Percentiles rank a stretch among this genome's conserved stretches.
Evolutionary conservation across 2,113 vertebrate species (phyloP).

Genomic region (Andinoacara biseriatus): DNA sequence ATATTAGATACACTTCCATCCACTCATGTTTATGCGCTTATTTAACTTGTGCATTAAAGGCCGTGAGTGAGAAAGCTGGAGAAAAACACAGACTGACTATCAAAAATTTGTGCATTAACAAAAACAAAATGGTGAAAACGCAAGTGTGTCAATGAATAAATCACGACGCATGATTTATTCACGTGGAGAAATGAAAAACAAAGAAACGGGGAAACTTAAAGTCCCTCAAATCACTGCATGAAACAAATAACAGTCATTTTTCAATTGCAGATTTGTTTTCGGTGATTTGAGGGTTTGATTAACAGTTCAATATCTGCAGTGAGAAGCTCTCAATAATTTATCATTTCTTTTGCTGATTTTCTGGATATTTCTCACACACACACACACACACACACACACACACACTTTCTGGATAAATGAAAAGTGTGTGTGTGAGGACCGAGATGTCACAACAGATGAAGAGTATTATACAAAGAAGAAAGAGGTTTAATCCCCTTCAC

Average conservation of each 20-base stretch:
- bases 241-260: neutral
- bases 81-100: neutral
- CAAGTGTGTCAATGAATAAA: neutral
- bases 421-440: neutral
- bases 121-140: neutral
- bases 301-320: neutral
- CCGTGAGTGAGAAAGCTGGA: neutral
- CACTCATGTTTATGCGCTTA: neutral
- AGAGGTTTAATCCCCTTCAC: conserved; percentile 69
- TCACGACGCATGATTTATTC: neutral
- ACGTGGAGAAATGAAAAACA: neutral
- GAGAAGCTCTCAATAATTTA: neutral
- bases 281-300: neutral
- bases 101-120: neutral
- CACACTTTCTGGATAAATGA: neutral
- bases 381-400: no score
- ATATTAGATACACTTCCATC: no score
- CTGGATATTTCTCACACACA: no score
- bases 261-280: neutral
- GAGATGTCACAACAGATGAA: neutral
- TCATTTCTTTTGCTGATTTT: neutral
- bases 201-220: rapidly evolving
- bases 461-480: neutral
- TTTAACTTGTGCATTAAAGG: neutral
- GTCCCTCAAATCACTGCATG: neutral